A percentile compares a stretch with the other conserved stretches of the same genome.
Evolutionary conservation across 2,113 vertebrate species (phyloP).

Genomic region (Eulemur rufifrons): DNA sequence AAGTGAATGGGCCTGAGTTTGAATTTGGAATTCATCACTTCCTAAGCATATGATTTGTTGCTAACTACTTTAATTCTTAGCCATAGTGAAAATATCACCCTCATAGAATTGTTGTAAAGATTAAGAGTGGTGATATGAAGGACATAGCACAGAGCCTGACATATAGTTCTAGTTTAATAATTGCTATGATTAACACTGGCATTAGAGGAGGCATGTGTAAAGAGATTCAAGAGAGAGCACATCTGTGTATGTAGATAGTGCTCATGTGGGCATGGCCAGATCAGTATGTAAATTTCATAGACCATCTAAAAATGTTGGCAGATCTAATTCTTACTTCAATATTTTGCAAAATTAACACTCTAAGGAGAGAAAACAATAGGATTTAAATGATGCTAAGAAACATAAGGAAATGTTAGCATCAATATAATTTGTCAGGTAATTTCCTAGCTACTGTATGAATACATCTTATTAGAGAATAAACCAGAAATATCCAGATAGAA

Average conservation of each 20-base stretch:
- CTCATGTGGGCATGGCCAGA: not conserved
- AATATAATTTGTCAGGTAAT: not conserved
- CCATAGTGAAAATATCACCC: not conserved
- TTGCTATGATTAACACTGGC: not conserved
- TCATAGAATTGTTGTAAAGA: not conserved
- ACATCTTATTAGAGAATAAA: not conserved
- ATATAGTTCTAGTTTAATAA: not conserved
- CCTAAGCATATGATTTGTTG: not conserved
- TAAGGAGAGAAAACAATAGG: not conserved
- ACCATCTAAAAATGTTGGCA: not conserved
- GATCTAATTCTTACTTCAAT: not conserved
- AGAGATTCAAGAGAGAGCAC: not conserved
- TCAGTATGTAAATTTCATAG: not conserved
- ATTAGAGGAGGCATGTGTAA: not conserved
- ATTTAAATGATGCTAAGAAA: conserved; percentile 5
- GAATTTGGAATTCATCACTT: not conserved
- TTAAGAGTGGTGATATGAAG: not conserved
- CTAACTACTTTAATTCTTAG: not conserved
- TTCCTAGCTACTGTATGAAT: too few relatives aligned
- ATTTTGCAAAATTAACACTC: not conserved
- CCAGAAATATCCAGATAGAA: not conserved
- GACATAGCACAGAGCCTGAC: not conserved
- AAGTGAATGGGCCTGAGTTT: not conserved
- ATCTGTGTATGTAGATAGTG: not conserved
- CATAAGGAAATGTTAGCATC: not conserved